phyloP scores from a whole-genome alignment of 2,888 invertebrate species.

The Drosophila emarginata region DNA sequence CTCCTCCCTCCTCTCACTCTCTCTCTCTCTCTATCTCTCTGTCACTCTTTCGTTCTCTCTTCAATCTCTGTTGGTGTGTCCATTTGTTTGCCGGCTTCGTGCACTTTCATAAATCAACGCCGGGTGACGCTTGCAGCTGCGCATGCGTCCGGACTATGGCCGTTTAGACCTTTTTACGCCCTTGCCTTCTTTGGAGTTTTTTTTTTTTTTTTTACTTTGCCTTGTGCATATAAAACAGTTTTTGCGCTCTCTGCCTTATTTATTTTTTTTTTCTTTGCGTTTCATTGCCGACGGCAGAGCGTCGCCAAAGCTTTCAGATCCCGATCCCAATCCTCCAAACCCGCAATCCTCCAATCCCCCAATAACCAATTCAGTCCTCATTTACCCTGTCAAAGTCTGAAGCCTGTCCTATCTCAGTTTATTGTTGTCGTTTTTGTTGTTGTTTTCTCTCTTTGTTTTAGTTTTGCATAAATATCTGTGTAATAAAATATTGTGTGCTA shows the following conservation, averaged over 20 bases:
- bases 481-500: slow-evolving; percentile 74
- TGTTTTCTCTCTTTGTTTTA: slow-evolving; percentile 16
- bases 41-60: background rate
- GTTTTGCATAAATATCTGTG: slow-evolving; percentile 72
- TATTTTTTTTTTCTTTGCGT: slow-evolving; percentile 33
- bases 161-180: slow-evolving; percentile 71
- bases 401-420: slow-evolving; percentile 30
- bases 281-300: slow-evolving; percentile 69
- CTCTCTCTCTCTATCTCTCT: background rate
- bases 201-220: slow-evolving; percentile 28
- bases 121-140: slow-evolving; percentile 72
- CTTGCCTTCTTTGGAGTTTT: slow-evolving; percentile 51
- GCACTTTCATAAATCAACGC: slow-evolving; percentile 79
- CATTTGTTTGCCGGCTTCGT: slow-evolving; percentile 48
- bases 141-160: slow-evolving; percentile 59
- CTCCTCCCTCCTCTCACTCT: background rate
- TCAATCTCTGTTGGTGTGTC: background rate
- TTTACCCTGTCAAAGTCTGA: slow-evolving; percentile 21
- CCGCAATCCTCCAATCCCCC: slow-evolving; percentile 12
- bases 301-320: slow-evolving; percentile 73
- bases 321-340: slow-evolving; percentile 17
- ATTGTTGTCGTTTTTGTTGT: slow-evolving; percentile 42
- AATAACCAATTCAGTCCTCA: slow-evolving; percentile 5
- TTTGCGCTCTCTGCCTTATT: slow-evolving; percentile 49
- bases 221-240: slow-evolving; percentile 76